phyloP scores from a whole-genome alignment of 1,140 invertebrate species.

The Nixonia krombeini region DNA sequence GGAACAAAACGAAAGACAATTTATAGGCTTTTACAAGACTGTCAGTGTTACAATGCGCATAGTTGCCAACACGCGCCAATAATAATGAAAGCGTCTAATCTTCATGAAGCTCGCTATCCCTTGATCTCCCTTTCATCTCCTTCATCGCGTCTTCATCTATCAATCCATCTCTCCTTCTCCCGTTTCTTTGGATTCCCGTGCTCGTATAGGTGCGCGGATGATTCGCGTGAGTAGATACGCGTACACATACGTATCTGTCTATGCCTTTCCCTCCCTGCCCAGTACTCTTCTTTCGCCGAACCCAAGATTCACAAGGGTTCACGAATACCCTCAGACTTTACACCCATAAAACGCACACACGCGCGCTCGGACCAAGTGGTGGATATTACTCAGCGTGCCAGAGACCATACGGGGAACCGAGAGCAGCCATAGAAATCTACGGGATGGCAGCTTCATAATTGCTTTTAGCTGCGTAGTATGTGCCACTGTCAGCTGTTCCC shows the following conservation, averaged over 20 bases:
- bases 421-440: slow-evolving; percentile 43
- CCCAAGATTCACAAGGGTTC: slow-evolving; percentile 2
- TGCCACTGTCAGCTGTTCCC: slow-evolving; percentile 62
- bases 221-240: no score
- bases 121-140: no score
- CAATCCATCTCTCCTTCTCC: background rate
- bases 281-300: slow-evolving; percentile 1
- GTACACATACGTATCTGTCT: no score
- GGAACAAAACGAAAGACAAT: background rate
- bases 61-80: slow-evolving; percentile 38
- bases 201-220: slow-evolving; percentile 44
- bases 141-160: no score
- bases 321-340: slow-evolving; percentile 9
- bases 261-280: slow-evolving; percentile 10
- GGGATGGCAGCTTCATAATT: slow-evolving; percentile 58
- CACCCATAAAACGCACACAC: slow-evolving; percentile 27
- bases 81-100: slow-evolving; percentile 55
- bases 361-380: slow-evolving; percentile 1
- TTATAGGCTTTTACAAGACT: background rate
- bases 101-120: no score
- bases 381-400: no score
- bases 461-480: slow-evolving; percentile 53
- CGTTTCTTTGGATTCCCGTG: background rate
- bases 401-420: slow-evolving; percentile 9
- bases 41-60: slow-evolving; percentile 5